These are phyloP conservation scores for Meteorus colon DNA, from an alignment of 2,888 invertebrate genomes.

Conservation along the genomic window DNA sequence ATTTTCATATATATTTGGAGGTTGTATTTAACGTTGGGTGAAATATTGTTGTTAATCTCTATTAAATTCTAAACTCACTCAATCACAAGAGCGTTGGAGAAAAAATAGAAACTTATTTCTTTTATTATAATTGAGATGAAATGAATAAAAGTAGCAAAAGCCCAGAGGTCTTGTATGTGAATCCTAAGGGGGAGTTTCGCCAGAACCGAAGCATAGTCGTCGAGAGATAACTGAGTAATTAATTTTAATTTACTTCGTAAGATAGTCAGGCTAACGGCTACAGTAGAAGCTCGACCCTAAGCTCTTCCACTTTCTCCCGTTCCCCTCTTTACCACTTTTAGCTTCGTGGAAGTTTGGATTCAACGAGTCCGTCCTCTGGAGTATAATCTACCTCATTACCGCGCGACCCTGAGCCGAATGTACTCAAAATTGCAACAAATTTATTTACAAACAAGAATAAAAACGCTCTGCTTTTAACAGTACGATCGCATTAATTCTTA, in stretches of 20 bases:
- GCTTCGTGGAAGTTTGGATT: slow-evolving; percentile 40
- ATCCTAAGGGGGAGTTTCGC: not conserved
- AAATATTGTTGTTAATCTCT: too few species aligned
- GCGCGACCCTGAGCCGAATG: not conserved
- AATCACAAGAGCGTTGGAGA: too few species aligned
- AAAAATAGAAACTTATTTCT: too few species aligned
- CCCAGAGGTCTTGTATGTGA: slow-evolving; percentile 8
- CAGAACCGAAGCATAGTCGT: slow-evolving; percentile 7
- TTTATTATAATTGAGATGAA: slow-evolving; percentile 15
- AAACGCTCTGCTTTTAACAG: not conserved
- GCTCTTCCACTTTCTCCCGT: slow-evolving; percentile 12
- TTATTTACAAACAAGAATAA: not conserved
- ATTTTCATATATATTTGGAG: too few species aligned
- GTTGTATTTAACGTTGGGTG: too few species aligned
- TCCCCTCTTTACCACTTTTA: not conserved
- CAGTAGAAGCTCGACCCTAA: slow-evolving; percentile 16
- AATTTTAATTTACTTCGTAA: slow-evolving; percentile 52
- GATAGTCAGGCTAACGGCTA: slow-evolving; percentile 36
- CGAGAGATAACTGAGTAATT: slow-evolving; percentile 51
- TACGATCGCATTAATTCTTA: too few species aligned
- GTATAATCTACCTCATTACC: slow-evolving; percentile 22
- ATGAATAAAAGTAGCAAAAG: not conserved
- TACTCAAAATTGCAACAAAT: slow-evolving; percentile 6
- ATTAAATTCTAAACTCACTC: too few species aligned
- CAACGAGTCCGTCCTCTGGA: slow-evolving; percentile 26